phyloP scores from a whole-genome alignment of 2,113 vertebrate genomes.

The Trematocara nigrifrons region DNA sequence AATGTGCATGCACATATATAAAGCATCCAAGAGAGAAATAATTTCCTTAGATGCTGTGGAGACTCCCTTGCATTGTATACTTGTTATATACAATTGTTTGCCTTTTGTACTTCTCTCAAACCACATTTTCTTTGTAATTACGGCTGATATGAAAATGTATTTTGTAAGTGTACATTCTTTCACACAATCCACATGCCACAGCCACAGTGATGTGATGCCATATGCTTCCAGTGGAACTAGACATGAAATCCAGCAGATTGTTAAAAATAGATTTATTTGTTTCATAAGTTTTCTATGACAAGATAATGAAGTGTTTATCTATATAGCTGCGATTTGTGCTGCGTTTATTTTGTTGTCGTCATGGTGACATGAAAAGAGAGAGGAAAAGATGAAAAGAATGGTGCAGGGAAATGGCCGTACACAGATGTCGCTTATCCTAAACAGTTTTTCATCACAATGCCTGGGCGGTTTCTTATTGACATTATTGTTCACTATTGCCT shows the following conservation, averaged over 20 bases:
- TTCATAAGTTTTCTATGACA: constrained; percentile 7
- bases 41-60: neutral
- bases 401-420: neutral
- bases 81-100: neutral
- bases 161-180: neutral
- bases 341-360: constrained; percentile 17
- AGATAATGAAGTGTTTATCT: constrained; percentile 5
- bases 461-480: neutral
- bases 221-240: neutral
- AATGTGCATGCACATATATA: neutral
- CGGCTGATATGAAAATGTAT: neutral
- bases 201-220: neutral
- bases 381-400: neutral
- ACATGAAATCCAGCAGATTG: neutral
- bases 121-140: neutral
- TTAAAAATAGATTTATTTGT: neutral
- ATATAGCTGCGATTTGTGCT: neutral
- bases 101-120: neutral
- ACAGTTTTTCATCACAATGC: neutral
- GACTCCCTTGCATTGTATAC: neutral
- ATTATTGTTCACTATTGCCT: neutral
- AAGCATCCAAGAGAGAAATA: neutral
- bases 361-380: neutral
- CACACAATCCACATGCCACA: neutral
- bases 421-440: neutral